A percentile compares a stretch with the other conserved stretches of the same genome.
These are phyloP conservation scores for Ylistrum balloti DNA, from an alignment of 1,140 invertebrate genomes.

Conservation along the genomic window DNA sequence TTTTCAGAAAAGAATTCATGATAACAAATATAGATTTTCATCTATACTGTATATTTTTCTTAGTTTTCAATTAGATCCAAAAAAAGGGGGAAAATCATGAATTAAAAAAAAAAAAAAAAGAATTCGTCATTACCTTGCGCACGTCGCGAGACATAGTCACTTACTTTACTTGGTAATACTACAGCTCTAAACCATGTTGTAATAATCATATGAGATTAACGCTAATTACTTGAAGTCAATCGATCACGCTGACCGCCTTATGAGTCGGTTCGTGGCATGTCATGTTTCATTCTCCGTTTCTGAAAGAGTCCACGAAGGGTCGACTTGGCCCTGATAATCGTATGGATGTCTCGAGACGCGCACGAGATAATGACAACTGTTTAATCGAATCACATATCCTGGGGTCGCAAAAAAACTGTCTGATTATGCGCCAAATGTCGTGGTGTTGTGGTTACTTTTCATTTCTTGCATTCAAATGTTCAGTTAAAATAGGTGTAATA, in stretches of 20 bases:
- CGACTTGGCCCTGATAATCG: neutral
- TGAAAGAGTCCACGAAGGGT: constrained; percentile 19
- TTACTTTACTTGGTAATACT: too few relatives aligned
- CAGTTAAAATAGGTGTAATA: neutral
- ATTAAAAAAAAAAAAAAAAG: too few relatives aligned
- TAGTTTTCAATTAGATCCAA: too few relatives aligned
- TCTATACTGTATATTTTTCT: too few relatives aligned
- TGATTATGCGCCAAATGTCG: constrained; percentile 19
- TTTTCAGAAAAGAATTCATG: neutral
- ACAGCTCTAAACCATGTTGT: too few relatives aligned
- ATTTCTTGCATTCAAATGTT: constrained; percentile 20
- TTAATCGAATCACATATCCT: constrained; percentile 15
- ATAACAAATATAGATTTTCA: too few relatives aligned
- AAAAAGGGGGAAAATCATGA: too few relatives aligned
- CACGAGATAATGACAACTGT: constrained; percentile 33
- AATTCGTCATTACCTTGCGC: too few relatives aligned
- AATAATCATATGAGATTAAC: neutral
- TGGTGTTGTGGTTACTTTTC: neutral
- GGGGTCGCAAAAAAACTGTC: constrained; percentile 19
- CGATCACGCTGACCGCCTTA: constrained; percentile 25
- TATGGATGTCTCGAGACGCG: constrained; percentile 10
- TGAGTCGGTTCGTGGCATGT: neutral
- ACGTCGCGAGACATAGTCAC: too few relatives aligned
- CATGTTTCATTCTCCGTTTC: neutral
- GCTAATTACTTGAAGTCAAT: neutral